Evolutionary conservation across 1,140 invertebrate genomes (phyloP), one percentile per base, ranked within the genome.

Genomic region (Lordiphosa collinella): DNA sequence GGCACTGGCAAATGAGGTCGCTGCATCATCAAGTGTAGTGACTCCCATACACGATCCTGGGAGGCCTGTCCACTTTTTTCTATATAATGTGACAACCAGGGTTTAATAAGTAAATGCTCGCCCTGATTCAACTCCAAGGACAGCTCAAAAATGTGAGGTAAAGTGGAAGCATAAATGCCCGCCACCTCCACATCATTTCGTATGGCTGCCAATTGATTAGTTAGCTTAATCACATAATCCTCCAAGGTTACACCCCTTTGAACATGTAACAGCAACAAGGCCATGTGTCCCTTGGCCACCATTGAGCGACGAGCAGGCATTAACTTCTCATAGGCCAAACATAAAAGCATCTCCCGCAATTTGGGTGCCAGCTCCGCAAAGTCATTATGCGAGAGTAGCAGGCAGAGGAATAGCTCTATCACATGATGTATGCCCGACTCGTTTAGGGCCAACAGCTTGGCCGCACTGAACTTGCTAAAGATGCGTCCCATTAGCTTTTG

Each of bases 381-480:
- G 16, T 87, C 82, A 0, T 49, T 47, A 11, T 65, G 62, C 4
- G 50, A 60, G 1, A 88, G 46, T 9, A 87, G 53, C 18, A 89
- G 53, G 40, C 75, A 68, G 0, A 89, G 47, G 34, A 89, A 89
- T 12, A 89, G 58, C 51, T 88, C 80, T 8, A 88, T 84, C 2
- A 89, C 62, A 60, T 89, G 88, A 37, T 89, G 88, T 16, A 89
- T 88, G 1, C 88, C 88, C 1, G 59, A 61, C 41, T 89, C 88
- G 31, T 87, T 89, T 0, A 89, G 55, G 0, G 87, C 73, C 35
- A 88, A 41, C 18, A 89, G 46, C 22, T 89, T 89, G n/a, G 84
- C 64, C 1, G 69, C 56, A 49, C 79, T 86, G 29, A 89, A 89
- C 37, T 89, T 89, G 34, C 85, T 79, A 35, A 86, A 88, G 43